A percentile compares a stretch with the other conserved stretches of the same genome.
Evolutionary conservation across 2,888 invertebrate species (phyloP).

Genomic region (Diadegma fenestrale): DNA sequence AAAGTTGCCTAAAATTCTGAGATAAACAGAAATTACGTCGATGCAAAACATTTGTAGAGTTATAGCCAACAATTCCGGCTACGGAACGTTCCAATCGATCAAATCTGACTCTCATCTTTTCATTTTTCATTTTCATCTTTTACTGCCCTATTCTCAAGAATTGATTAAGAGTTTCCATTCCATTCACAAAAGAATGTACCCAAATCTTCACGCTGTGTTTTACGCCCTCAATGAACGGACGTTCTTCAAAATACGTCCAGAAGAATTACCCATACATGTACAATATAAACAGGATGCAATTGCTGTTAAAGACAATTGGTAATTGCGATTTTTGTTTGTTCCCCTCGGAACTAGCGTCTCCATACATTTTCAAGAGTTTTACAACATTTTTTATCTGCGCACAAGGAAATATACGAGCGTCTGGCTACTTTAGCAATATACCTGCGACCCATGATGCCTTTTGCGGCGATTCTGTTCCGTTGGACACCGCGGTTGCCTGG

Average conservation of each 20-base stretch:
- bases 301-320: no score
- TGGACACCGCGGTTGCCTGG: slow-evolving; percentile 79
- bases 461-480: slow-evolving; percentile 79
- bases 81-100: slow-evolving; percentile 6
- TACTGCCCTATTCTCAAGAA: neutral
- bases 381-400: slow-evolving; percentile 69
- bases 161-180: neutral
- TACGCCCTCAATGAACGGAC: neutral
- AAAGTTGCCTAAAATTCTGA: neutral
- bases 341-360: slow-evolving; percentile 44
- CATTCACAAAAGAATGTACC: neutral
- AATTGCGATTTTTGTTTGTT: slow-evolving; percentile 44
- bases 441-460: slow-evolving; percentile 81
- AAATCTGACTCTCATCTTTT: neutral
- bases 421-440: slow-evolving; percentile 80
- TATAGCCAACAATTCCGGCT: neutral
- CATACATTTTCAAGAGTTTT: slow-evolving; percentile 44
- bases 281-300: slow-evolving; percentile 33
- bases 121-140: neutral
- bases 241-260: slow-evolving; percentile 9
- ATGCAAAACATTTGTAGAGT: slow-evolving; percentile 1
- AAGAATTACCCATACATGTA: slow-evolving; percentile 27
- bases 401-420: slow-evolving; percentile 69
- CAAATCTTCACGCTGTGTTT: neutral
- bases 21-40: neutral